Base-by-base conservation (phyloP, 2,888 invertebrate species). In the Callyntrura sp. region DNA sequence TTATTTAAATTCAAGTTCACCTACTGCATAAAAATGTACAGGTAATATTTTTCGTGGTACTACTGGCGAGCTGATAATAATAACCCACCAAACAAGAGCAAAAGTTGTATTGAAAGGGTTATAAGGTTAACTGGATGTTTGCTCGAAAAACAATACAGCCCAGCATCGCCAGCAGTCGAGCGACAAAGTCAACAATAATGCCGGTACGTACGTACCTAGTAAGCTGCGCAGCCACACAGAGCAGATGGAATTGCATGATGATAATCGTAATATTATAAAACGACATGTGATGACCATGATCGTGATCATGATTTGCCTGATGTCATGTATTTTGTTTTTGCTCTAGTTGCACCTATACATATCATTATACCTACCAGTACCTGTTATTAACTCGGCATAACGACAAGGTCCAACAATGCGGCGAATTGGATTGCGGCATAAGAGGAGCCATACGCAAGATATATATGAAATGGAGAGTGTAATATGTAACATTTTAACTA, bases 1-100 rank as follows among this genome's bases (percentile, higher is more conserved):
- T 68, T 70, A 70, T 70, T 70, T 45, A 70, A 70, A 70, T 45
- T 45, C 70, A 70, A 70, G 70, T 70, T 70, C 70, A 70, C 45
- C 9, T 45, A 11, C 11, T 8, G 43, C 9, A 45, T 20, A 45
- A 45, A n/a, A 45, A 45, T 17, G 45, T 70, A 70, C 17, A n/a
- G n/a, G n/a, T n/a, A n/a, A n/a, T 3, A 70, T 20, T 45, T 45
- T 43, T n/a, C 17, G 43, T 45, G 17, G 1, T 45, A 8, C 43
- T 43, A n/a, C n/a, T n/a, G n/a, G n/a, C n/a, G n/a, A n/a, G n/a
- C 11, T 20, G 45, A 70, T 70, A 45, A 45, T 45, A 70, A 43
- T 45, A 62, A 62, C n/a, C n/a, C n/a, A 62, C 62, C 23, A 62
- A 70, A 45, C 70, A 70, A 68, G 68, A 68, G n/a, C 68, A 68